These are phyloP conservation scores for Parotia lawesii DNA, from an alignment of 2,113 vertebrate genomes.

Conservation along the genomic window DNA sequence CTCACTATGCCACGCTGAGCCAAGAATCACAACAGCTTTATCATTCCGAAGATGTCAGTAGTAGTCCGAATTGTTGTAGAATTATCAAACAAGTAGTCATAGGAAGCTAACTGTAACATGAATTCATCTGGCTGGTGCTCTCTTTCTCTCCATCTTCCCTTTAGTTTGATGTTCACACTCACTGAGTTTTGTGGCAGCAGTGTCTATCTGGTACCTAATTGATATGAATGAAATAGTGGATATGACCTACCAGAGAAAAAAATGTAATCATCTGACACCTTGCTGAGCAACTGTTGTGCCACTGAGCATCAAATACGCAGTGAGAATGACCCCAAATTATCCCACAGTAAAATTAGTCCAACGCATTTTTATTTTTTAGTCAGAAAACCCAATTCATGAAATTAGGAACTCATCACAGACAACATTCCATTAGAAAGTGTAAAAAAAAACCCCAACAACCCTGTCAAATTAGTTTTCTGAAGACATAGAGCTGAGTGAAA, in stretches of 20 bases:
- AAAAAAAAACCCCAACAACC: not conserved
- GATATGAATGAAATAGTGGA: not conserved
- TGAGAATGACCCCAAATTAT: not conserved
- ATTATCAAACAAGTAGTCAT: not conserved
- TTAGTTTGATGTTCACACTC: not conserved
- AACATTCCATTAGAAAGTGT: not conserved
- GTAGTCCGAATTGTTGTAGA: not conserved
- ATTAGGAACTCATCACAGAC: not conserved
- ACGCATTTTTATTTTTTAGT: not conserved
- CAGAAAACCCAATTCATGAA: not conserved
- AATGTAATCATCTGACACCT: not conserved
- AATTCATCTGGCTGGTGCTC: not conserved
- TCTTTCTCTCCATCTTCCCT: not conserved
- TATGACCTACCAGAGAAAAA: not conserved
- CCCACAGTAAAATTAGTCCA: not conserved
- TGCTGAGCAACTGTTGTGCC: not conserved
- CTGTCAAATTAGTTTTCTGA: slow-evolving; percentile 34
- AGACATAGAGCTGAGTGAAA: not conserved
- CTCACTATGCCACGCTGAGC: not conserved
- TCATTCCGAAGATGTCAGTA: not conserved
- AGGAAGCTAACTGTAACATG: not conserved
- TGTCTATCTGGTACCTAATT: not conserved
- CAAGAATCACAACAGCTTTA: not conserved
- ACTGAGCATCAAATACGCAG: not conserved
- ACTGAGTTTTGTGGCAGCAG: not conserved